A percentile compares a stretch with the other conserved stretches of the same genome.
These are phyloP conservation scores for Hiodon alosoides DNA, from an alignment of 2,113 vertebrate genomes.

Conservation along the genomic window DNA sequence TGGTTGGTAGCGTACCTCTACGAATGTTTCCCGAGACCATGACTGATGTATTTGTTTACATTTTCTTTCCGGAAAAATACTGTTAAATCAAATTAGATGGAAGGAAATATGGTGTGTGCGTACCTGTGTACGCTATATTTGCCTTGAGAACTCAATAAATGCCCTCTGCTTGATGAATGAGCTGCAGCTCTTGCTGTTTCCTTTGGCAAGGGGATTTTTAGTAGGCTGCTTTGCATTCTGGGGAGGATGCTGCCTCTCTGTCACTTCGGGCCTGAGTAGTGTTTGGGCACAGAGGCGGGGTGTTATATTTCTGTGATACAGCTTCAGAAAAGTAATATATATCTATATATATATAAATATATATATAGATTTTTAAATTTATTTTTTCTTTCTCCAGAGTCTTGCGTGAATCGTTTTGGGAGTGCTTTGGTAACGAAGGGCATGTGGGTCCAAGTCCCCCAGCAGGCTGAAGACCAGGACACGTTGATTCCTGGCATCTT, in stretches of 20 bases:
- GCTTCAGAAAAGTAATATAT: too few species aligned
- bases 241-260: slow-evolving; percentile 22
- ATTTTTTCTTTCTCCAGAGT: too few species aligned
- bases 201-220: slow-evolving; percentile 37
- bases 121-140: slow-evolving; percentile 37
- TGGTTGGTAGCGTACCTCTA: neutral
- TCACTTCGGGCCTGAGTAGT: slow-evolving; percentile 24
- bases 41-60: slow-evolving; percentile 14
- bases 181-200: slow-evolving; percentile 32
- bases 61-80: slow-evolving; percentile 2
- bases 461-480: too few species aligned
- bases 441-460: too few species aligned
- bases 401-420: too few species aligned
- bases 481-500: too few species aligned
- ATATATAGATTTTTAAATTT: too few species aligned
- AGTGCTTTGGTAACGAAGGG: too few species aligned
- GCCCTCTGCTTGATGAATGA: slow-evolving; percentile 25
- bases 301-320: neutral
- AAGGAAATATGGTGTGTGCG: slow-evolving; percentile 5
- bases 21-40: neutral
- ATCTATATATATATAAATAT: too few species aligned
- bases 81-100: slow-evolving; percentile 16
- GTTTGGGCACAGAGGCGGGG: neutral
- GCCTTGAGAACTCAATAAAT: slow-evolving; percentile 31
- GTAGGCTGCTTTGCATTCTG: slow-evolving; percentile 22